These are phyloP conservation scores for Sorex araneus DNA, from an alignment of 2,113 vertebrate genomes.

Conservation along the genomic window DNA sequence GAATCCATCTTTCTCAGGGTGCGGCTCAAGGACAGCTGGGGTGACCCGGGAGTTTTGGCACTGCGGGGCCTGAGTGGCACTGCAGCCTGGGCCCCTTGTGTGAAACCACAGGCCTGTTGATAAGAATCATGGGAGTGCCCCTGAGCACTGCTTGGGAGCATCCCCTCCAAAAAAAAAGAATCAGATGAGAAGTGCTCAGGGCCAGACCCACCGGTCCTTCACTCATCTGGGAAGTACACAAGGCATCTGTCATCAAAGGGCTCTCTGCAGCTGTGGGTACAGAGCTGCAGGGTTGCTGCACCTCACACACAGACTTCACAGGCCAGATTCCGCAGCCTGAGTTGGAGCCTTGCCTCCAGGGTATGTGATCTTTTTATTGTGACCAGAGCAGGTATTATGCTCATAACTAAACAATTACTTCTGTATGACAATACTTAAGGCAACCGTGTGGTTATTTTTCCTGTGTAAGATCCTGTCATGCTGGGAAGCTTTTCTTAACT, in stretches of 20 bases:
- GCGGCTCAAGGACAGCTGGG: no score
- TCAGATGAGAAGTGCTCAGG: neutral
- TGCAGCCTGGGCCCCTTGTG: no score
- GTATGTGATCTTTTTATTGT: neutral
- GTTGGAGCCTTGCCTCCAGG: neutral
- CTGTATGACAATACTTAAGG: neutral
- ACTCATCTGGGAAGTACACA: neutral
- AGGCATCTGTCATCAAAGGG: neutral
- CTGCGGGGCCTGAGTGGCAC: no score
- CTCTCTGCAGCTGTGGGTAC: neutral
- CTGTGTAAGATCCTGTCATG: neutral
- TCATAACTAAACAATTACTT: neutral
- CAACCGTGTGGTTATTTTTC: neutral
- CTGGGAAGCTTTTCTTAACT: neutral
- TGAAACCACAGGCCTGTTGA: no score
- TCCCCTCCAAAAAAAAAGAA: neutral
- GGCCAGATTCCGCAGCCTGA: rapidly evolving
- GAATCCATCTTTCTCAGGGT: no score
- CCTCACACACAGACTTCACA: rapidly evolving
- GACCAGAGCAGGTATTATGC: neutral
- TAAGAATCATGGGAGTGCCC: no score
- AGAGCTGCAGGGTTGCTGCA: no score
- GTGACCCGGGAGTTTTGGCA: no score
- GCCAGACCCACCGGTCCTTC: no score
- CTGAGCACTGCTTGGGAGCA: no score